Evolutionary conservation across 1,140 invertebrate species (phyloP).

Genomic region (Artemia franciscana): DNA sequence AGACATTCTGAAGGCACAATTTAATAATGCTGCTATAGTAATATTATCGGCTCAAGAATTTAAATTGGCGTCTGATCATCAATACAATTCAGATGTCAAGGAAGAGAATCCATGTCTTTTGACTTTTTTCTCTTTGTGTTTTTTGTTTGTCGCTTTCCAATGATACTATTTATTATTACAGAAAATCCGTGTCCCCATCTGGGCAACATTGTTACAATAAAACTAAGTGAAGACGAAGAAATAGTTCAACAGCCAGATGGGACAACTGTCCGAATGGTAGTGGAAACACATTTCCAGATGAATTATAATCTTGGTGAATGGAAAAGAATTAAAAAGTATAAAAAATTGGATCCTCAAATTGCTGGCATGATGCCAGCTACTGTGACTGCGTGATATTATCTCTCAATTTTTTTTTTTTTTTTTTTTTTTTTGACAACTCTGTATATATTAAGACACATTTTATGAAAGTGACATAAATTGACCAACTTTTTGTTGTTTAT

Average conservation of each 20-base stretch:
- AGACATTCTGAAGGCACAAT: too few species aligned
- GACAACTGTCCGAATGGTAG: constrained; percentile 43
- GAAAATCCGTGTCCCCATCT: constrained; percentile 84
- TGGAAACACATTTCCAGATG: constrained; percentile 89
- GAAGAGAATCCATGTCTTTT: constrained; percentile 1
- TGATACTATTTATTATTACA: constrained; percentile 26
- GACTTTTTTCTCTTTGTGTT: constrained; percentile 1
- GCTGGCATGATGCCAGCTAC: neutral
- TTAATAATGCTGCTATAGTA: too few species aligned
- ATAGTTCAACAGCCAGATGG: constrained; percentile 48
- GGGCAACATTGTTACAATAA: constrained; percentile 76
- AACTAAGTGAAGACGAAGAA: constrained; percentile 67
- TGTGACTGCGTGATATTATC: neutral
- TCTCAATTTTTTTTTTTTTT: too few species aligned
- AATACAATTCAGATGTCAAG: too few species aligned
- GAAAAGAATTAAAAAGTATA: constrained; percentile 60
- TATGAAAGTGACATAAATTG: too few species aligned
- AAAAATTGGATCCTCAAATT: constrained; percentile 10
- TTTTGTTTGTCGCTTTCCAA: constrained; percentile 1
- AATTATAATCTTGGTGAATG: constrained; percentile 84
- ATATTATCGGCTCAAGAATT: too few species aligned
- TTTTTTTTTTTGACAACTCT: too few species aligned
- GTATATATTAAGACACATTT: too few species aligned
- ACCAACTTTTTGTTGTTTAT: too few species aligned
- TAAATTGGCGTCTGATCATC: too few species aligned